phyloP scores from a whole-genome alignment of 2,888 invertebrate species.

The Nomada ruficornis region DNA sequence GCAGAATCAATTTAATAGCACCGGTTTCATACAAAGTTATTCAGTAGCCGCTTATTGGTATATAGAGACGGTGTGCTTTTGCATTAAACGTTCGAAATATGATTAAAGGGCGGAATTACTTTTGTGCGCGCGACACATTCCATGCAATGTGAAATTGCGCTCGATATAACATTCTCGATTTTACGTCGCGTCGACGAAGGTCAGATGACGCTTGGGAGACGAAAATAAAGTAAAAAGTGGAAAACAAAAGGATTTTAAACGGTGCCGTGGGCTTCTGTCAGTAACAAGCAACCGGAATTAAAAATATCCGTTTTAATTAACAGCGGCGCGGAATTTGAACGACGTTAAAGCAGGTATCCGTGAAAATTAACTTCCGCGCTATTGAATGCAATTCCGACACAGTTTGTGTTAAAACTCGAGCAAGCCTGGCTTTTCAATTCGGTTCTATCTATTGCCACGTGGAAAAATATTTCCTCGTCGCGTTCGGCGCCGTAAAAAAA shows the following conservation, averaged over 20 bases:
- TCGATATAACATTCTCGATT: conserved; percentile 8
- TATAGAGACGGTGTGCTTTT: neutral
- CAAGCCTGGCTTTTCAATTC: conserved; percentile 21
- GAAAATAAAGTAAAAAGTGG: no score
- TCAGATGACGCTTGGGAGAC: neutral
- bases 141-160: neutral
- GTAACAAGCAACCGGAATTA: conserved; percentile 21
- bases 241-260: conserved; percentile 13
- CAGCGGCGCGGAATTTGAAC: conserved; percentile 27
- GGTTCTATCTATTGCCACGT: neutral
- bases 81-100: conserved; percentile 25
- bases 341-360: conserved; percentile 26
- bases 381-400: conserved; percentile 27
- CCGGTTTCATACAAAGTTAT: neutral
- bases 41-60: neutral
- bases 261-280: neutral
- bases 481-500: neutral
- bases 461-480: conserved; percentile 23
- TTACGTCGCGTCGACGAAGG: neutral
- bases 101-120: conserved; percentile 19
- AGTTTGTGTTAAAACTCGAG: conserved; percentile 22
- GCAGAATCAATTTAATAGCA: conserved; percentile 7
- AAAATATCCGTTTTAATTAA: conserved; percentile 48
- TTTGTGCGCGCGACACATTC: neutral
- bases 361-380: conserved; percentile 36